Conservation (phyloP, 2,888 invertebrate species). For the Apotomis capreana region DNA sequence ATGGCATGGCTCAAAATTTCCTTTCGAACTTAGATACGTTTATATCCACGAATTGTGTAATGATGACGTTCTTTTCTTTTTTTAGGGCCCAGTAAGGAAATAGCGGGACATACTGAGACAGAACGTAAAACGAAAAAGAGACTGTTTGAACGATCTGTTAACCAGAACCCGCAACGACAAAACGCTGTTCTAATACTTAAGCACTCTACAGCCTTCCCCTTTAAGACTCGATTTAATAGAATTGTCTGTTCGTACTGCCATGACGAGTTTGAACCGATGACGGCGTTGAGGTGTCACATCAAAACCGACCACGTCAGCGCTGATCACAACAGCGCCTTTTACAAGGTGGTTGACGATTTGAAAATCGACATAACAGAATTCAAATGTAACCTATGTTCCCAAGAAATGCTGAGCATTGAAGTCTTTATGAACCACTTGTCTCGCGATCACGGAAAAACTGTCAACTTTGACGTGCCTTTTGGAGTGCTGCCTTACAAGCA, state of each 20-base stretch:
- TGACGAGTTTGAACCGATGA: conserved; percentile 75
- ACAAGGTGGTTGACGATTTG: conserved; percentile 73
- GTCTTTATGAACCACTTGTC: conserved; percentile 71
- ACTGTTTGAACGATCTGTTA: conserved; percentile 78
- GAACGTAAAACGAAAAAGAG: conserved; percentile 77
- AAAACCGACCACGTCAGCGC: conserved; percentile 67
- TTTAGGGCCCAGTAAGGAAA: conserved; percentile 76
- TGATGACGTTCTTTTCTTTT: conserved; percentile 77
- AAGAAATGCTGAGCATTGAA: conserved; percentile 65
- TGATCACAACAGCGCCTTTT: conserved; percentile 75
- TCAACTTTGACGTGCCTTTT: conserved; percentile 73
- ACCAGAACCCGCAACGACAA: conserved; percentile 77
- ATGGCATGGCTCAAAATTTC: conserved; percentile 40
- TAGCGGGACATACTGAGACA: conserved; percentile 67
- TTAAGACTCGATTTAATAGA: conserved; percentile 78
- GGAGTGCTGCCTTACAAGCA: conserved; percentile 76
- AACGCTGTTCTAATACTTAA: conserved; percentile 75
- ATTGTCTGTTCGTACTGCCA: conserved; percentile 77
- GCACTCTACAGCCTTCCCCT: conserved; percentile 74
- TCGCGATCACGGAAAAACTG: conserved; percentile 64
- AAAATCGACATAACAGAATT: conserved; percentile 75
- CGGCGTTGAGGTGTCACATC: conserved; percentile 70
- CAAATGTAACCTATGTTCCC: conserved; percentile 69
- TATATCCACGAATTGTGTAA: conserved; percentile 64
- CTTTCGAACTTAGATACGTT: conserved; percentile 45